Base-by-base conservation (phyloP, 2,113 vertebrate genomes). In the Zosterops hypoxanthus region DNA sequence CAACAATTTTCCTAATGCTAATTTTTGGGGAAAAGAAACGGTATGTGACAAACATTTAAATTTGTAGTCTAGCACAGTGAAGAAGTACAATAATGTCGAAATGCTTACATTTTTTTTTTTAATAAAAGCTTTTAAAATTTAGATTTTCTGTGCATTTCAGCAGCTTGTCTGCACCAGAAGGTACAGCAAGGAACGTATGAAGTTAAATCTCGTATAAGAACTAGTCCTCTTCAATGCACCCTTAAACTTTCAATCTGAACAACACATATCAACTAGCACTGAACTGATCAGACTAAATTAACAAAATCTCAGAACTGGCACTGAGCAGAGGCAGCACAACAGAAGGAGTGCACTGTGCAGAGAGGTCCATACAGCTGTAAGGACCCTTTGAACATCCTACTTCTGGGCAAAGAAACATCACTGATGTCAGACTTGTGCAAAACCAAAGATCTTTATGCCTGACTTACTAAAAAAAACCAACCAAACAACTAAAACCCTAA, bases 301-400 rank as follows among this genome's bases (percentile, higher is more conserved):
- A 44, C 33, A 36, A 12, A 23, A 34, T 14, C 17, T 39, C 39
- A 33, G 56, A 57, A 6, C 18, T 53, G 60, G 42, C 31, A 9
- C 84, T 20, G 44, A 29, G 82, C 39, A 59, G 29, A n/a, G 69
- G 64, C n/a, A 64, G 55, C 41, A 41, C 11, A 44, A 23, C 28
- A 72, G 14, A 17, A 33, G 34, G 13, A 57, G 31, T 5, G 28
- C 21, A 6, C 20, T 39, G 14, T 22, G 7, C 26, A 26, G 22
- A 26, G 8, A 33, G 12, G 4, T 55, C 24, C n/a, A 0, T 6
- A 16, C 6, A 36, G 17, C 24, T 66, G 1, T 2, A 8, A 42
- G 22, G 1, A 31, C 12, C 29, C 29, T 60, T n/a, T 6, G 9
- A 49, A 39, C 1, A 1, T 39, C 50, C 63, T 33, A 3, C 7